phyloP scores from a whole-genome alignment of 2,888 invertebrate species.

The Geotrupes spiniger region DNA sequence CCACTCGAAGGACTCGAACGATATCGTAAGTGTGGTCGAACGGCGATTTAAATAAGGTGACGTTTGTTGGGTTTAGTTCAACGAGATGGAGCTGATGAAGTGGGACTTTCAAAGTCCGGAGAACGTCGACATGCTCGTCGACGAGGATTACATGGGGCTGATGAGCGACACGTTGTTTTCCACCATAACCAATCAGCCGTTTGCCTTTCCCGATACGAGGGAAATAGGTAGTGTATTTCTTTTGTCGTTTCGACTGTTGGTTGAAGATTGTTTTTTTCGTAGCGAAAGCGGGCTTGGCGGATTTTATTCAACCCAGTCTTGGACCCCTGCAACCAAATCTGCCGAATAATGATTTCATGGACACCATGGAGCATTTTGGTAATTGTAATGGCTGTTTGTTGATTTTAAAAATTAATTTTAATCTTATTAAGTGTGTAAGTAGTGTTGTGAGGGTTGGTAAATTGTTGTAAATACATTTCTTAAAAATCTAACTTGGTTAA shows the following conservation, averaged over 20 bases:
- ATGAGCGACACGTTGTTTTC: slow-evolving; percentile 91
- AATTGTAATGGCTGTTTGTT: background rate
- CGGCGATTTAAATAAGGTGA: background rate
- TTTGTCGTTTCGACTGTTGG: slow-evolving; percentile 5
- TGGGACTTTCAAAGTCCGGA: slow-evolving; percentile 68
- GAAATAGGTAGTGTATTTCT: slow-evolving; percentile 77
- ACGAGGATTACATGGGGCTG: slow-evolving; percentile 82
- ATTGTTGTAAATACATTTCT: too few relatives aligned
- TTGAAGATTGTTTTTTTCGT: slow-evolving; percentile 19
- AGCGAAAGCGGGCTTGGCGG: slow-evolving; percentile 86
- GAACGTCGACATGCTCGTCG: slow-evolving; percentile 69
- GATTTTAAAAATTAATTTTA: slow-evolving; percentile 2
- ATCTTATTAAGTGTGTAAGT: too few relatives aligned
- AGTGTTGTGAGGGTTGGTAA: too few relatives aligned
- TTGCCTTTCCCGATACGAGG: slow-evolving; percentile 93
- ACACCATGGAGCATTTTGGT: slow-evolving; percentile 67
- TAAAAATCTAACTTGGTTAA: too few relatives aligned
- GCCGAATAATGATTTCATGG: slow-evolving; percentile 81
- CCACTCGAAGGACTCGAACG: slow-evolving; percentile 71
- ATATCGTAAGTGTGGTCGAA: slow-evolving; percentile 61
- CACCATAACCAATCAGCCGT: slow-evolving; percentile 82
- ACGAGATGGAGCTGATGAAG: slow-evolving; percentile 69
- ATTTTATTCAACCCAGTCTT: slow-evolving; percentile 97
- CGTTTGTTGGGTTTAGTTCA: background rate
- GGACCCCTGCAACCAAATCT: slow-evolving; percentile 95